Conservation (phyloP, 64 coral and sea anemone genomes). For the Hydrozoanthus tunicans region DNA sequence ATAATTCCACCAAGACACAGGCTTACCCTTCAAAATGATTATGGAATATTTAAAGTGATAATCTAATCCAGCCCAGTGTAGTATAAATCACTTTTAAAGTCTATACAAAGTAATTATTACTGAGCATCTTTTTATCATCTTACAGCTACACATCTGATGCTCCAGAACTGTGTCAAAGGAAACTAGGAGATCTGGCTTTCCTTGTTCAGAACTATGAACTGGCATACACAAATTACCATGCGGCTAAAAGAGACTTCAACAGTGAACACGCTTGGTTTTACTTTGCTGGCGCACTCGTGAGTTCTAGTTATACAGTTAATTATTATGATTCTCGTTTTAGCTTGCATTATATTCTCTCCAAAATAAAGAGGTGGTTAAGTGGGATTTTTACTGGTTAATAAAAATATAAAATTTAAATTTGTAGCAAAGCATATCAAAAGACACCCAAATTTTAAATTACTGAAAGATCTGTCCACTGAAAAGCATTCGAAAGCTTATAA, state of each 20-base stretch:
- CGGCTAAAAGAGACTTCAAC: constrained; percentile 97
- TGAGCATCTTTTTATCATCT: background rate
- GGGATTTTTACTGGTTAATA: too few relatives aligned
- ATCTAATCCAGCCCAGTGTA: too few relatives aligned
- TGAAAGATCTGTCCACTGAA: too few relatives aligned
- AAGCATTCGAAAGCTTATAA: too few relatives aligned
- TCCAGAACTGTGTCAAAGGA: constrained; percentile 84
- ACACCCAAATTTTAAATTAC: too few relatives aligned
- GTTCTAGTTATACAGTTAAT: background rate
- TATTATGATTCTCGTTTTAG: background rate
- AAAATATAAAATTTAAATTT: too few relatives aligned
- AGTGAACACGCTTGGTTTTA: constrained; percentile 98
- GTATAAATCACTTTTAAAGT: background rate
- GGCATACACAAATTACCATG: constrained; percentile 93
- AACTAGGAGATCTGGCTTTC: constrained; percentile 97
- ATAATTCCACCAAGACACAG: too few relatives aligned
- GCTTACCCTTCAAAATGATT: too few relatives aligned
- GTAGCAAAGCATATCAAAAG: too few relatives aligned
- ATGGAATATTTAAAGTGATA: too few relatives aligned
- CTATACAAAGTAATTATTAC: background rate
- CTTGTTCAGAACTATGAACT: constrained; percentile 99
- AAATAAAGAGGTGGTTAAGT: too few relatives aligned
- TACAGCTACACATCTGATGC: constrained; percentile 88
- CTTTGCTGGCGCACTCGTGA: constrained; percentile 99
- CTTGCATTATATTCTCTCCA: background rate